Evolutionary conservation across 2,797 vertebrate genomes (phyloP).

Genomic region (Tauraco hartlaubi): DNA sequence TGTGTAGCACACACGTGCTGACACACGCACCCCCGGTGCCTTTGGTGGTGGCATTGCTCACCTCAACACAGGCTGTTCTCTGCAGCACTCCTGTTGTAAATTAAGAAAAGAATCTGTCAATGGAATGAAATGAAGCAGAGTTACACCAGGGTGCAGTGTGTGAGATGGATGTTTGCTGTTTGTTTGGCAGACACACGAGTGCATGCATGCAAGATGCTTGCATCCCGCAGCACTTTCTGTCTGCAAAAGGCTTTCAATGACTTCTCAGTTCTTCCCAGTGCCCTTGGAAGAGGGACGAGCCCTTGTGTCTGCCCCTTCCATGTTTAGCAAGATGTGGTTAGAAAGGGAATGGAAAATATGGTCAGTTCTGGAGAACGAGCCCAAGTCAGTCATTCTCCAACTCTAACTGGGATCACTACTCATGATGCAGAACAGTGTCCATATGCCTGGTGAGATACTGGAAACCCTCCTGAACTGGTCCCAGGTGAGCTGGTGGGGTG

Average conservation of each 20-base stretch:
- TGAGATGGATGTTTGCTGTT: not conserved
- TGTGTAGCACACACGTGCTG: not conserved
- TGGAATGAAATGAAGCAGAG: not conserved
- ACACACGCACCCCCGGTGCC: fast-evolving
- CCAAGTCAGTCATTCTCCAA: not conserved
- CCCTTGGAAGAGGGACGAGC: fast-evolving
- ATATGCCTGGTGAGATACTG: fast-evolving
- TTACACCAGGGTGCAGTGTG: not conserved
- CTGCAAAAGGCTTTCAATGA: not conserved
- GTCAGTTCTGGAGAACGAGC: not conserved
- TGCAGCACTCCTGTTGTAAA: not conserved
- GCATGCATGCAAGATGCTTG: not conserved
- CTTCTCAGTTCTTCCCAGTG: not conserved
- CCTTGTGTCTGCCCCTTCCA: not conserved
- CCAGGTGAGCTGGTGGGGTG: not conserved
- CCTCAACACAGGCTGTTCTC: not conserved
- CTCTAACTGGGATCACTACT: not conserved
- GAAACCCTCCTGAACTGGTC: not conserved
- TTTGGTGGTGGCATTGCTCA: not conserved
- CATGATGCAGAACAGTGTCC: fast-evolving
- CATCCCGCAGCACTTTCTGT: not conserved
- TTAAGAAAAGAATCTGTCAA: not conserved
- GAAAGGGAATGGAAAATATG: not conserved
- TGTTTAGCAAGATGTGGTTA: not conserved
- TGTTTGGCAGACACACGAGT: not conserved